Conservation (phyloP, 1,140 invertebrate genomes). For the Teleogryllus occipitalis region DNA sequence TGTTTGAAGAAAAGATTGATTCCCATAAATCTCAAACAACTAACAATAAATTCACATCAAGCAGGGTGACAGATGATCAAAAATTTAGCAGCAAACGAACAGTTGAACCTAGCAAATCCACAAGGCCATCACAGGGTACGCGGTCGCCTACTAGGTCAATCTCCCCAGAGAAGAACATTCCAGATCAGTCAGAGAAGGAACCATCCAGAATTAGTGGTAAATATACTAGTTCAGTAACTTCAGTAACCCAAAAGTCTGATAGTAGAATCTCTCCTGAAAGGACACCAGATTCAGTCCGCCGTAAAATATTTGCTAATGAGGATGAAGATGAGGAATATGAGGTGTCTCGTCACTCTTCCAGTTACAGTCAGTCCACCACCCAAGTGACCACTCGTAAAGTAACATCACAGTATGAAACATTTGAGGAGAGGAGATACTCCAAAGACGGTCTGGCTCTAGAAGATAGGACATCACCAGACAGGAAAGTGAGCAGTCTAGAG, state of each 20-base stretch:
- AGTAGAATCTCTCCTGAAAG: background rate
- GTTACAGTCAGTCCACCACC: background rate
- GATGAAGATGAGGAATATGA: slow-evolving; percentile 9
- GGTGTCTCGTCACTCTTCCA: background rate
- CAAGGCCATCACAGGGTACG: background rate
- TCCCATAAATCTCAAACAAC: background rate
- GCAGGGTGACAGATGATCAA: background rate
- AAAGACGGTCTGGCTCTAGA: background rate
- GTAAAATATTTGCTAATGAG: background rate
- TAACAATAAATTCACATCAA: slow-evolving; percentile 10
- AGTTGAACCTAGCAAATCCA: background rate
- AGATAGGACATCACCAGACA: background rate
- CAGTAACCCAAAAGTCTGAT: background rate
- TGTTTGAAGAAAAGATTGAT: slow-evolving; percentile 13
- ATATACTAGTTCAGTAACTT: background rate
- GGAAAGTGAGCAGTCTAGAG: background rate
- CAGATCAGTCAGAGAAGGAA: background rate
- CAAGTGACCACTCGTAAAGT: background rate
- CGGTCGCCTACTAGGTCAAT: background rate
- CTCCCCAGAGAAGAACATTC: background rate
- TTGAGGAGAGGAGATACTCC: background rate
- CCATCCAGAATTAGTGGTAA: background rate
- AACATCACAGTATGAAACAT: background rate
- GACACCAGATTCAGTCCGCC: background rate
- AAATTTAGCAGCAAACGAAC: slow-evolving; percentile 3